Base-by-base conservation (phyloP, 2,888 invertebrate genomes). In the Acrobasis consociella region DNA sequence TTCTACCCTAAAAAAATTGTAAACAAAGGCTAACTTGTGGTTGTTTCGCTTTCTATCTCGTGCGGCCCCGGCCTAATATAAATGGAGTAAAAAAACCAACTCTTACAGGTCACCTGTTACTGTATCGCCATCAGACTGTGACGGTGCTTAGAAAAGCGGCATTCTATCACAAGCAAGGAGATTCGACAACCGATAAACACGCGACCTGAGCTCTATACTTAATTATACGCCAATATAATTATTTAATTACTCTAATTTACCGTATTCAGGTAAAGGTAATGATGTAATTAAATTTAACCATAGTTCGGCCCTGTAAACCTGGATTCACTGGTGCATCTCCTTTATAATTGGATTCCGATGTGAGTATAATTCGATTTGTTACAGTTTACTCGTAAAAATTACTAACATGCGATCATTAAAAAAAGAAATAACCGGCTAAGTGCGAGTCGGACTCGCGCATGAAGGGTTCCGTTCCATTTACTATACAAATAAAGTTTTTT, bases 61-160 rank as follows among this genome's bases (percentile, higher is more conserved):
- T 56, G 55, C 39, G 55, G 16, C 55, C 55, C 55, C 61, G 53
- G 46, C 37, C 55, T 56, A 59, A 58, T 17, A 62, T 39, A 58
- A 52, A 53, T 31, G 5, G 37, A 52, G 31, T 17, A 59, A 59
- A 58, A 58, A 62, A 55, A 58, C 37, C 15, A n/a, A 37, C 59
- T 63, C 51, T 63, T 55, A 63, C 55, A 31, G 55, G 49, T 42
- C 42, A 39, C 7, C n/a, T 49, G 13, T 49, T 50, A 56, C 56
- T 49, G 55, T 38, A 42, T 39, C 31, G 15, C 31, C 59, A 55
- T 8, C 42, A 53, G 64, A 62, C 53, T 62, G 64, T 65, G 59
- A 65, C 64, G 59, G 17, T 52, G 50, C 51, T 50, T 38, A 60
- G 62, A 65, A 65, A 64, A 65, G 16, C 62, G 49, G 17, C 39